A percentile compares a stretch with the other conserved stretches of the same genome.
Evolutionary conservation across 2,113 vertebrate species (phyloP).

Genomic region (Psammodynastes pulverulentus): DNA sequence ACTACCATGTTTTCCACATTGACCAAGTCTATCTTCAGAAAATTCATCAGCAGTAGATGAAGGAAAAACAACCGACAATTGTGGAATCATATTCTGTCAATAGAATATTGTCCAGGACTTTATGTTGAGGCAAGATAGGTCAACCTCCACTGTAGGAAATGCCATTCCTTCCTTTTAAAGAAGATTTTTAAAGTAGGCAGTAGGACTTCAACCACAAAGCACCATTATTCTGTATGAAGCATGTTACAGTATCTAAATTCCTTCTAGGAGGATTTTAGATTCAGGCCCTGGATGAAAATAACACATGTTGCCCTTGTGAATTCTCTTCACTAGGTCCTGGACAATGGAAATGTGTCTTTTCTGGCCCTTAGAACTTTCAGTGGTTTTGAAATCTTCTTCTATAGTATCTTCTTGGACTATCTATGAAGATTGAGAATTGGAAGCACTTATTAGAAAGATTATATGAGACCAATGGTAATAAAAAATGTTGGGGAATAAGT

Average conservation of each 20-base stretch:
- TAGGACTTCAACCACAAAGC: not conserved
- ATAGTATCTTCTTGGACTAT: not conserved
- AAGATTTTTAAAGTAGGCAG: not conserved
- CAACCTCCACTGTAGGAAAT: not conserved
- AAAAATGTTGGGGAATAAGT: not conserved
- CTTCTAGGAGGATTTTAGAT: not conserved
- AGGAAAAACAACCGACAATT: not conserved
- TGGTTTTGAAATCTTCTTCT: not conserved
- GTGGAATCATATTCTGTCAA: not conserved
- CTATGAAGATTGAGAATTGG: not conserved
- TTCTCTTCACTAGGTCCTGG: not conserved
- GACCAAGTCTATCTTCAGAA: not conserved
- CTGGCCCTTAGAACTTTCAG: not conserved
- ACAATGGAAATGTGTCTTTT: not conserved
- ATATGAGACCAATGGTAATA: not conserved
- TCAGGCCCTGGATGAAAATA: not conserved
- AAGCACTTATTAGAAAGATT: not conserved
- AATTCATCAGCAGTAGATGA: not conserved
- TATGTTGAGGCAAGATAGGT: not conserved
- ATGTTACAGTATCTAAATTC: not conserved
- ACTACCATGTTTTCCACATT: not conserved
- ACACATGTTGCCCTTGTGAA: not conserved
- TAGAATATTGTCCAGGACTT: not conserved
- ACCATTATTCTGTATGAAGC: not conserved
- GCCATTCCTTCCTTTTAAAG: not conserved